Evolutionary conservation across 2,113 vertebrate species (phyloP), one percentile per base, ranked within the genome.

Genomic region (Cyanoderma ruficeps): DNA sequence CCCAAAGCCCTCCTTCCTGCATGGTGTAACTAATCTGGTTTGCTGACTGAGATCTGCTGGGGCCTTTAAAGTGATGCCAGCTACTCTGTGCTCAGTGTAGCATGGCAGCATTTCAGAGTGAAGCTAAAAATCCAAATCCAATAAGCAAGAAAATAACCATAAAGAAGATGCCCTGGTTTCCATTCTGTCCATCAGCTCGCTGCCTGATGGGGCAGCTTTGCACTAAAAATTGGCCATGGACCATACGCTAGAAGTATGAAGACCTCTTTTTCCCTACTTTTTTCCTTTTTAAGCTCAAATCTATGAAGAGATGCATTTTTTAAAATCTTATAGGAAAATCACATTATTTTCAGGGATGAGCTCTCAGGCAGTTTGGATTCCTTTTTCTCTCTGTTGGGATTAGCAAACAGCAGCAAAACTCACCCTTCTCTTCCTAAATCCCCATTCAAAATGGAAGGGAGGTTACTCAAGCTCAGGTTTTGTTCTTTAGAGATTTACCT

Each of bases 61-160:
- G 88, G 79, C 88, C 94, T 94, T 97, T 96, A 94, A 97, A 96
- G 94, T 81, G 83, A 7, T 96, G 94, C 95, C 93, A 96, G 85
- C 88, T 86, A 35, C 93, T 78, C 8, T 3, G 3, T 63, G 49
- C 82, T 95, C 85, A 93, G 85, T 84, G 88, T 60, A 92, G 92
- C 90, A 50, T 92, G 94, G 88, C 88, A 96, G 79, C 25, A 0
- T 96, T 96, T 96, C 94, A 95, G 83, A 93, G 85, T 61, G 76
- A 67, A 90, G 69, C 88, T 93, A 33, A 90, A 96, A 96, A 56
- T 69, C 55, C 82, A 96, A 97, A 96, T 97, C 96, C 93, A 95
- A 93, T 95, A 95, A 97, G 80, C 47, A 81, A 88, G 79, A 56
- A 96, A 97, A 96, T 87, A 92, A 92, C 93, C 88, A 75, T 95